These are phyloP conservation scores for Pediacus dermestoides DNA, from an alignment of 2,888 invertebrate species.

Conservation along the genomic window DNA sequence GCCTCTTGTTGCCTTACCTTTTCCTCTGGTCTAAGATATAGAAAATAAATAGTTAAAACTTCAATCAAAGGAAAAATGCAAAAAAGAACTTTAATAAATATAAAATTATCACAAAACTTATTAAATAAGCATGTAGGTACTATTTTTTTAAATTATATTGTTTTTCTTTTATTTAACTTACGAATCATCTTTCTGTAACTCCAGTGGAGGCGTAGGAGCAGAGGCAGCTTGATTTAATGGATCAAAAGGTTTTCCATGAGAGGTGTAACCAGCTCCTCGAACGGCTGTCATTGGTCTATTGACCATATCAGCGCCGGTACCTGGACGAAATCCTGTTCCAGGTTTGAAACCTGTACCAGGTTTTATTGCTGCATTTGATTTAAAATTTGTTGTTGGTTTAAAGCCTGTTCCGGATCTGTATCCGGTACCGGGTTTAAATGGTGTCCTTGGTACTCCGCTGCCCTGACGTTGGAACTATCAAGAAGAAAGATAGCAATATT, in stretches of 20 bases:
- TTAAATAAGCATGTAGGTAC: too few species aligned
- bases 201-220: constrained; percentile 58
- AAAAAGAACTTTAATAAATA: too few species aligned
- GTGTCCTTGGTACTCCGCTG: constrained; percentile 35
- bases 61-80: constrained; percentile 3
- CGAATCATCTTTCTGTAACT: constrained; percentile 76
- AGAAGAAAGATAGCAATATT: constrained; percentile 4
- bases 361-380: constrained; percentile 21
- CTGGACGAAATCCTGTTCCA: constrained; percentile 48
- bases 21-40: constrained; percentile 73
- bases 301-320: constrained; percentile 43
- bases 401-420: constrained; percentile 39
- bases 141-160: too few species aligned
- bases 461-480: constrained; percentile 37
- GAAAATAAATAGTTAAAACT: constrained; percentile 7
- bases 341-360: constrained; percentile 36
- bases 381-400: constrained; percentile 39
- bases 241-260: constrained; percentile 68
- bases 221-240: constrained; percentile 67
- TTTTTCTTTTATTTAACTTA: too few species aligned
- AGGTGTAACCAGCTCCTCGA: constrained; percentile 92
- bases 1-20: constrained; percentile 85
- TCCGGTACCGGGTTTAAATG: constrained; percentile 35
- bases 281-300: constrained; percentile 93
- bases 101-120: too few species aligned